Evolutionary conservation across 2,888 invertebrate species (phyloP).

Genomic region (Marronus borbonicus): DNA sequence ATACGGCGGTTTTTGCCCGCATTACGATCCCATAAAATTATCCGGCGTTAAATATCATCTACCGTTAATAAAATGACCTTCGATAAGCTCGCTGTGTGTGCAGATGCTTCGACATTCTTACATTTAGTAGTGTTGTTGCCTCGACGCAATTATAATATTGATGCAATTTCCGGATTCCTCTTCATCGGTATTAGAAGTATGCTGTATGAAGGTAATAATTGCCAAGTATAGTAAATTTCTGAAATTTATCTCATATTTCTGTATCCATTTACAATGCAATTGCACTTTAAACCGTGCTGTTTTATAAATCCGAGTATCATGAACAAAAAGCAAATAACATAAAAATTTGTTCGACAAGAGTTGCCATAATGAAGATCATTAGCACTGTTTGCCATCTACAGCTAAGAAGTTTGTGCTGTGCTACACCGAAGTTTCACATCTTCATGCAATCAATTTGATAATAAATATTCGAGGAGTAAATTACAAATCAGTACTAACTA

Average conservation of each 20-base stretch:
- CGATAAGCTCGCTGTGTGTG: neutral
- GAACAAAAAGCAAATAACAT: too few species aligned
- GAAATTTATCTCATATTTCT: neutral
- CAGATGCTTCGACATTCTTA: neutral
- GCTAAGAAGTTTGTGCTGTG: too few species aligned
- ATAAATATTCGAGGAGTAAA: too few species aligned
- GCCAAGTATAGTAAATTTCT: neutral
- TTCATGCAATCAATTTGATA: too few species aligned
- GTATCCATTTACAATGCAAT: neutral
- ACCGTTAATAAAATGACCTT: neutral
- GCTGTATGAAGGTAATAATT: neutral
- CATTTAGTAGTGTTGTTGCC: neutral
- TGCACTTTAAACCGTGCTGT: too few species aligned
- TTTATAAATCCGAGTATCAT: too few species aligned
- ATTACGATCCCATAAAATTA: constrained; percentile 10
- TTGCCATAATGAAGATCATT: too few species aligned
- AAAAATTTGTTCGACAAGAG: too few species aligned
- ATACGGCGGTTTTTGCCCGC: neutral
- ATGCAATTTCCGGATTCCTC: constrained; percentile 15
- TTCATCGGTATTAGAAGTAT: constrained; percentile 2
- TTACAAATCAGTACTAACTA: too few species aligned
- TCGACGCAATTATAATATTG: neutral
- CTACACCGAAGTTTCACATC: too few species aligned
- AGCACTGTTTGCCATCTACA: too few species aligned
- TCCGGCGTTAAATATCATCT: neutral